Conservation (phyloP, 2,797 vertebrate genomes). For the Hipposideros larvatus region DNA sequence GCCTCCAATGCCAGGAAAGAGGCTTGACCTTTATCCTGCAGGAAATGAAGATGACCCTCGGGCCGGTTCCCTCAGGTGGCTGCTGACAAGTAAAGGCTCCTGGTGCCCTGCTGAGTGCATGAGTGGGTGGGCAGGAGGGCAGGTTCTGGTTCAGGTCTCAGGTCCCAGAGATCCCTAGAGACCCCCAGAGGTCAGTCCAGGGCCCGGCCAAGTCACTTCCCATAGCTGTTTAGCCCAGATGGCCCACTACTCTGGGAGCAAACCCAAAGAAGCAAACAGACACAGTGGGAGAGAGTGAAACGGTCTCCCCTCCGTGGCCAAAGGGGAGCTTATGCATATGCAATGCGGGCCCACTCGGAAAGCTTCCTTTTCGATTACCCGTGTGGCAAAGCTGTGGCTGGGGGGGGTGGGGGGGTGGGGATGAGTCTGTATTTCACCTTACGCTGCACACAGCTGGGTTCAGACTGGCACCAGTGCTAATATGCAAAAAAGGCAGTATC, state of each 20-base stretch:
- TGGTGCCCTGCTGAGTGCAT: too few relatives aligned
- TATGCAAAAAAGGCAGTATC: slow-evolving; percentile 90
- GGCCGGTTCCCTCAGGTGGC: neutral
- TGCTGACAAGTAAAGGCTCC: neutral
- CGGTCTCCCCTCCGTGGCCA: slow-evolving; percentile 5
- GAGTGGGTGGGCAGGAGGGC: neutral
- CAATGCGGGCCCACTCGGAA: slow-evolving; percentile 66
- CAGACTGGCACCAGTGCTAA: slow-evolving; percentile 88
- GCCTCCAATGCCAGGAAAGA: rapidly evolving
- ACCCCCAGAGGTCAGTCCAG: neutral
- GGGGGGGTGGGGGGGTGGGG: slow-evolving; percentile 85
- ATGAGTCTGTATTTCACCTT: slow-evolving; percentile 89
- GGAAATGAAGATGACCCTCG: neutral
- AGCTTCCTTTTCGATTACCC: slow-evolving; percentile 82
- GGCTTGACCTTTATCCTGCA: neutral
- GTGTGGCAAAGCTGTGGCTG: slow-evolving; percentile 86
- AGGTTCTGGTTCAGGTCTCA: neutral
- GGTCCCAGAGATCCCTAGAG: neutral
- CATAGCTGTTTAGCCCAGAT: neutral
- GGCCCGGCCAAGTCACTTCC: neutral
- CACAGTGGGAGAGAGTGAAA: neutral
- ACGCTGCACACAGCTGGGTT: slow-evolving; percentile 90
- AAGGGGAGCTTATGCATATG: slow-evolving; percentile 86
- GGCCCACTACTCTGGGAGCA: slow-evolving; percentile 50
- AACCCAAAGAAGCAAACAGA: slow-evolving; percentile 47